A percentile compares a stretch with the other conserved stretches of the same genome.
Evolutionary conservation across 1,140 invertebrate species (phyloP).

Genomic region (Rhopalosiphum padi): DNA sequence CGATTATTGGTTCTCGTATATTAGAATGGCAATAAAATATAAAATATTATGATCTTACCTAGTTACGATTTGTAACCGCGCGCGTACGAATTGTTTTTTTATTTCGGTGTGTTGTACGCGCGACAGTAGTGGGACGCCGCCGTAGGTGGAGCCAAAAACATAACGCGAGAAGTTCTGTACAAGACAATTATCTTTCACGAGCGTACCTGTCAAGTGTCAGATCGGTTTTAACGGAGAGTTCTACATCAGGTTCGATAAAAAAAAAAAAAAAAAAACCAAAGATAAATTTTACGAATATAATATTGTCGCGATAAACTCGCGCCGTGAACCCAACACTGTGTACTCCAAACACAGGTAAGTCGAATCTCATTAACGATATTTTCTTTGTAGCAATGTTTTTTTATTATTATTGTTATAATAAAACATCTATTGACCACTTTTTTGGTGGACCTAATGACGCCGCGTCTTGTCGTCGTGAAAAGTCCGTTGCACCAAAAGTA

Average conservation of each 20-base stretch:
- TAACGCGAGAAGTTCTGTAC: conserved; percentile 29
- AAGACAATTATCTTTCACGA: conserved; percentile 45
- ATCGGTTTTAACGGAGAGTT: conserved; percentile 32
- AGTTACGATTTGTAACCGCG: not conserved
- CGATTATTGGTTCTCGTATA: conserved; percentile 10
- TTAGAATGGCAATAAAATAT: not conserved
- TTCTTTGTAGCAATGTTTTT: not conserved
- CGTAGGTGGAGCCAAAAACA: conserved; percentile 50
- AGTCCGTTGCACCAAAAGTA: not conserved
- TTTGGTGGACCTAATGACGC: not conserved
- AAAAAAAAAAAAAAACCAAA: conserved; percentile 23
- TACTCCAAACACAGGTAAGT: conserved; percentile 30
- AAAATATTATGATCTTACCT: not conserved
- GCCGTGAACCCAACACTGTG: not conserved
- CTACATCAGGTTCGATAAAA: conserved; percentile 40
- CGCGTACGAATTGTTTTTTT: not conserved
- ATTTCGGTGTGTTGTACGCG: not conserved
- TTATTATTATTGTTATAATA: not conserved
- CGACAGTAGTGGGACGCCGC: conserved; percentile 39
- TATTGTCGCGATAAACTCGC: conserved; percentile 25
- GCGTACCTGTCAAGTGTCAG: conserved; percentile 54
- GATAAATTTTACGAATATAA: conserved; percentile 26
- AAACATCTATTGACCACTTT: not conserved
- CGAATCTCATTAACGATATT: conserved; percentile 41
- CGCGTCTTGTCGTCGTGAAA: not conserved